Conservation (phyloP, 2,113 vertebrate genomes). For the Rhinogobius similis region DNA sequence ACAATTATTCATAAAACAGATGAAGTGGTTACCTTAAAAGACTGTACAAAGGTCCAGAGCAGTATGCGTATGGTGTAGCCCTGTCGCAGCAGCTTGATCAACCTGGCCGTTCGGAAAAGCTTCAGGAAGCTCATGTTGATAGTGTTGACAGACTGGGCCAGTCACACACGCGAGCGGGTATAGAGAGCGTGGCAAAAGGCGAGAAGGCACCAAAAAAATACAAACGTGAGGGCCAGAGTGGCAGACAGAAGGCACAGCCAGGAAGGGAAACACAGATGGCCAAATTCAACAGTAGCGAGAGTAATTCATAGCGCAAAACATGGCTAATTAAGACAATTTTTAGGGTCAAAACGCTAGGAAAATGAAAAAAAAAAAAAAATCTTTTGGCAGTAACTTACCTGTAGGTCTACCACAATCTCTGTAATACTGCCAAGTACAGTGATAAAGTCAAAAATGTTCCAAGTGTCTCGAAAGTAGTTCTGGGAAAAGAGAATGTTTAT, state of each 20-base stretch:
- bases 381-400: constrained; percentile 62
- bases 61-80: constrained; percentile 98
- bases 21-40: constrained; percentile 88
- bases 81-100: constrained; percentile 96
- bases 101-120: constrained; percentile 92
- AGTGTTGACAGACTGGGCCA: constrained; percentile 82
- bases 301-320: constrained; percentile 15
- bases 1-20: no score
- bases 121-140: constrained; percentile 99
- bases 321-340: constrained; percentile 9
- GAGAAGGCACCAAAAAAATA: not conserved
- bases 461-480: constrained; percentile 99
- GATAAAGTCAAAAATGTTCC: constrained; percentile 99
- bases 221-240: constrained; percentile 21
- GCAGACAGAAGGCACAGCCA: constrained; percentile 41
- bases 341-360: constrained; percentile 31
- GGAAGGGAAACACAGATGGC: constrained; percentile 66
- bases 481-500: constrained; percentile 57
- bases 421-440: constrained; percentile 96
- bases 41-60: constrained; percentile 98
- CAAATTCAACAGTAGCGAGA: constrained; percentile 53
- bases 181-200: constrained; percentile 34
- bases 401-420: constrained; percentile 90
- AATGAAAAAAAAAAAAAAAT: constrained; percentile 27
- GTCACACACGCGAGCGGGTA: constrained; percentile 8